Conservation (phyloP, 2,797 vertebrate genomes). For the Crenichthys baileyi region DNA sequence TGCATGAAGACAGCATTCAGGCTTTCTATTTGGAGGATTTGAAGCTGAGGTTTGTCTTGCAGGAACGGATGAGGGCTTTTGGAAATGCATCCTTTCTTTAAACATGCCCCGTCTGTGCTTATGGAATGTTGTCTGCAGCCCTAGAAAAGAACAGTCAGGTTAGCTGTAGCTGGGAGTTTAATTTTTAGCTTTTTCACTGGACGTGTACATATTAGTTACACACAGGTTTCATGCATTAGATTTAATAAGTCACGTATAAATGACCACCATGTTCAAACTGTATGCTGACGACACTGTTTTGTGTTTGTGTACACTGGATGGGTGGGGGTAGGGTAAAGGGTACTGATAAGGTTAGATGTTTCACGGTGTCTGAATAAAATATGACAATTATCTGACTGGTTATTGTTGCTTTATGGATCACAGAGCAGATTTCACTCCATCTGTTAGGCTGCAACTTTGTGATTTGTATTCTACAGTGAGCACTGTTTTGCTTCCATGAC, state of each 20-base stretch:
- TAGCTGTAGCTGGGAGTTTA: constrained; percentile 14
- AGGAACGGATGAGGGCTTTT: constrained; percentile 24
- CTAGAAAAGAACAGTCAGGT: constrained; percentile 21
- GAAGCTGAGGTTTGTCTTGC: constrained; percentile 16
- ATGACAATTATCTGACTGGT: constrained; percentile 61
- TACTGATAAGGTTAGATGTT: constrained; percentile 62
- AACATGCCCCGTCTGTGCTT: constrained; percentile 23
- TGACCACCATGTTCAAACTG: constrained; percentile 70
- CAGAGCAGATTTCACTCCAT: constrained; percentile 77
- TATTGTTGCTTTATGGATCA: constrained; percentile 73
- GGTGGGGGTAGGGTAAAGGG: constrained; percentile 42
- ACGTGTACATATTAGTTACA: constrained; percentile 20
- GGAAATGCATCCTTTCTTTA: constrained; percentile 24
- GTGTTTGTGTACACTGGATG: constrained; percentile 63
- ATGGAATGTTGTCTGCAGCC: constrained; percentile 30
- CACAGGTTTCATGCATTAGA: constrained; percentile 47
- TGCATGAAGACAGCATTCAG: constrained; percentile 62
- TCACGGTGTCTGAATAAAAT: constrained; percentile 61
- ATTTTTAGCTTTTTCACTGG: constrained; percentile 35
- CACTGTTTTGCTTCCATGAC: constrained; percentile 81
- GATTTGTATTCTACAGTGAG: constrained; percentile 81
- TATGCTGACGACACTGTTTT: constrained; percentile 72
- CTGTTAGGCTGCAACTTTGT: constrained; percentile 77
- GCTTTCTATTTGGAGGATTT: constrained; percentile 35
- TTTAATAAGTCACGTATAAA: constrained; percentile 48